Base-by-base conservation (phyloP, 2,113 vertebrate genomes). In the Labrus mixtus region DNA sequence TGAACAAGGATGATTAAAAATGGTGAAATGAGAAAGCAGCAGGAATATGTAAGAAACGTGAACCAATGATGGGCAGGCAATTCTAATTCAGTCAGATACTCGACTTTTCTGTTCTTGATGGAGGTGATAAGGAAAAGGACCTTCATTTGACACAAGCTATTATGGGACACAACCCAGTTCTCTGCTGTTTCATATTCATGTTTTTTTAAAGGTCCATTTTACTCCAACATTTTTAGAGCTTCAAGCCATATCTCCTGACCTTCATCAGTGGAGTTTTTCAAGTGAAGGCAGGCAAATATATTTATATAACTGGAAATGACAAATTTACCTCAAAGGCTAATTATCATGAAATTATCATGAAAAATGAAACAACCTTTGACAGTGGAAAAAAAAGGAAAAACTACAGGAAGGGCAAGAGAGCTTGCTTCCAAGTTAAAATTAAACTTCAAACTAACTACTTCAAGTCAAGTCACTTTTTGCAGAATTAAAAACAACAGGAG, bases 141-240 rank as follows among this genome's bases (percentile, higher is more conserved):
- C 9, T 82, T 20, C 39, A n/a, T 59, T 45, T 37, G 17, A 68
- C 16, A 23, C 16, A 54, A 43, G 41, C 16, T 23, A 22, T 48
- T 29, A 58, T 46, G 8, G 57, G 33, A 58, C 4, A 50, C 2
- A 33, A 60, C 19, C 8, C 11, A 17, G 61, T 46, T 48, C 36
- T 12, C 25, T 23, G 19, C 54, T 63, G 17, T 76, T 64, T 70
- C 55, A 65, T 33, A 22, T 33, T 41, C 20, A 15, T 36, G 48
- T 69, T 64, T 51, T 51, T 11, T 41, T 11, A n/a, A n/a, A 37
- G 12, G 16, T 64, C 25, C 15, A 16, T 43, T 48, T 66, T 53
- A 36, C 13, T 23, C 25, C 25, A 25, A 74, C 3, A 15, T 13
- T 17, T 60, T 54, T 8, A 22, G 8, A 19, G 23, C 8, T 19